Conservation (phyloP, 2,797 vertebrate genomes). For the Sitta carolinensis region DNA sequence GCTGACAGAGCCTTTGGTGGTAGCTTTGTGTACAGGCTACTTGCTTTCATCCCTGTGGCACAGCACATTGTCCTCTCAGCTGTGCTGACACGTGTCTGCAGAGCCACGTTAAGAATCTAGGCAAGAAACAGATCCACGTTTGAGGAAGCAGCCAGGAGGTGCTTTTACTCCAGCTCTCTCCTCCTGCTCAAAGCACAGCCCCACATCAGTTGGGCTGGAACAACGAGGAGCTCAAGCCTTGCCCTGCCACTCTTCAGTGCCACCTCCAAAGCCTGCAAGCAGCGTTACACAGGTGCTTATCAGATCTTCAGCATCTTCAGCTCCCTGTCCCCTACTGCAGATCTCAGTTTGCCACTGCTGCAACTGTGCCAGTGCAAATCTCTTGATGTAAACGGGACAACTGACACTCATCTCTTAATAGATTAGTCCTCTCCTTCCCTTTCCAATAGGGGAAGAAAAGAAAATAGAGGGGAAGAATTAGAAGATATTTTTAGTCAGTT, state of each 20-base stretch:
- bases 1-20: neutral
- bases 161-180: neutral
- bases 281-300: neutral
- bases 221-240: neutral
- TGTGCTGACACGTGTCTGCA: neutral
- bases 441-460: neutral
- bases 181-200: neutral
- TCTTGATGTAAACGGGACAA: neutral
- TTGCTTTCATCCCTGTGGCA: neutral
- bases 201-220: neutral
- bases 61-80: neutral
- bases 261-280: neutral
- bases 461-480: neutral
- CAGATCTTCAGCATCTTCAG: neutral
- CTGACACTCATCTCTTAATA: neutral
- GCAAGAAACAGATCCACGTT: neutral
- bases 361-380: neutral
- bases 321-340: neutral
- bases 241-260: neutral
- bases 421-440: neutral
- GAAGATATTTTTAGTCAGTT: neutral
- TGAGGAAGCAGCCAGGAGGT: neutral
- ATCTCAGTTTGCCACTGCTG: neutral
- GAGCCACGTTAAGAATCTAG: neutral
- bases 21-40: neutral